Conservation (phyloP, 2,888 invertebrate genomes). For the Quadriops clusia region DNA sequence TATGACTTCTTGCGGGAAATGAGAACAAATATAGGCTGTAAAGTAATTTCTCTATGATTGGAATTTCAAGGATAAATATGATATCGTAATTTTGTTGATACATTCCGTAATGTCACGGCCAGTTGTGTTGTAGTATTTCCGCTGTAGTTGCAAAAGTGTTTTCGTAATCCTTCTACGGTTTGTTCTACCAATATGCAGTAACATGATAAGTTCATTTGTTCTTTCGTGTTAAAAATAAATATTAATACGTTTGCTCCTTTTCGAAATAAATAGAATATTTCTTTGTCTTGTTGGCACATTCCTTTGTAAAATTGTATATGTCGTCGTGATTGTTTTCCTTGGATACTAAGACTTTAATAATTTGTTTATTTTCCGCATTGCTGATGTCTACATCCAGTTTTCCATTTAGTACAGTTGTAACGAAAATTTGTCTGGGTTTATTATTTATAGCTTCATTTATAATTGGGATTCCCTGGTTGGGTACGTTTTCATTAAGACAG, state of each 20-base stretch:
- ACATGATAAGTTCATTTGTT: not conserved
- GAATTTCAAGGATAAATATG: too few species aligned
- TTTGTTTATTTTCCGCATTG: too few species aligned
- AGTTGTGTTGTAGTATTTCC: conserved; percentile 6
- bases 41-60: too few species aligned
- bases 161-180: conserved; percentile 3
- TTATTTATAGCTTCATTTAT: not conserved
- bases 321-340: not conserved
- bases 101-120: conserved; percentile 5
- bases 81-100: conserved; percentile 1
- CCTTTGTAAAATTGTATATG: not conserved
- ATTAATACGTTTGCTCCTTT: not conserved
- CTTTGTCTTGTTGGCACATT: not conserved
- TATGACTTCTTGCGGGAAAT: not conserved
- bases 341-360: too few species aligned
- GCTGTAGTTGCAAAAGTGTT: not conserved
- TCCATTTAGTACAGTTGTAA: not conserved
- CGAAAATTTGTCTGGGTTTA: not conserved
- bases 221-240: not conserved
- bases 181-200: not conserved
- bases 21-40: not conserved
- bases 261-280: not conserved
- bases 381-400: too few species aligned
- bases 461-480: not conserved
- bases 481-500: not conserved